phyloP scores from a whole-genome alignment of 2,888 invertebrate genomes.

The Thelaira solivaga region DNA sequence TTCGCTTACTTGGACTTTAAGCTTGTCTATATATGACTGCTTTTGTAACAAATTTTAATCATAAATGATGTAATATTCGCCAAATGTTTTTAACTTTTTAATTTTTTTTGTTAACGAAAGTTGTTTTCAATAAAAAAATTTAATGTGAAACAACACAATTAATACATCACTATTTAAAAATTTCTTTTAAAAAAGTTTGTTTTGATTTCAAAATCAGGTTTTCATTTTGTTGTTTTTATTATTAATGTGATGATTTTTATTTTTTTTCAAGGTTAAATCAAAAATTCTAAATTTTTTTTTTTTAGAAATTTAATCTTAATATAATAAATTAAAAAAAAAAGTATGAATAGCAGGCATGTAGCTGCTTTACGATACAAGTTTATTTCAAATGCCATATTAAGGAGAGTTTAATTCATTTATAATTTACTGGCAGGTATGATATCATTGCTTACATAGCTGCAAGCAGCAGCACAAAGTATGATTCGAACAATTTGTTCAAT shows the following conservation, averaged over 20 bases:
- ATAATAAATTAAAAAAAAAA: no score
- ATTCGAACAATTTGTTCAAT: no score
- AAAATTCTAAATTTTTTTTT: background rate
- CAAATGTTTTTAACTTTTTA: slow-evolving; percentile 17
- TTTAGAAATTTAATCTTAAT: no score
- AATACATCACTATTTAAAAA: background rate
- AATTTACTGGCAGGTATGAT: no score
- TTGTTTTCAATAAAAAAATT: slow-evolving; percentile 21
- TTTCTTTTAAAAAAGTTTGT: background rate
- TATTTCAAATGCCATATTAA: no score
- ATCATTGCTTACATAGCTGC: no score
- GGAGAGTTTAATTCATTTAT: no score
- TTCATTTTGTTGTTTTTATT: background rate
- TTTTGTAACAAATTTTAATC: no score
- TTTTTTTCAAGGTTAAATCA: background rate
- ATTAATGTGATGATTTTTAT: background rate
- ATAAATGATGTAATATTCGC: slow-evolving; percentile 52
- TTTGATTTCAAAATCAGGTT: slow-evolving; percentile 1
- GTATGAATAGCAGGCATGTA: no score
- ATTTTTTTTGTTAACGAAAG: background rate
- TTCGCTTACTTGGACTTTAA: no score
- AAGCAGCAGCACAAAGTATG: no score
- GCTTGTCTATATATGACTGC: no score
- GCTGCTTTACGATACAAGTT: background rate
- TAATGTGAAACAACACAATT: background rate